Base-by-base conservation (phyloP, 1,140 invertebrate genomes). In the Rhynchophorus ferrugineus region DNA sequence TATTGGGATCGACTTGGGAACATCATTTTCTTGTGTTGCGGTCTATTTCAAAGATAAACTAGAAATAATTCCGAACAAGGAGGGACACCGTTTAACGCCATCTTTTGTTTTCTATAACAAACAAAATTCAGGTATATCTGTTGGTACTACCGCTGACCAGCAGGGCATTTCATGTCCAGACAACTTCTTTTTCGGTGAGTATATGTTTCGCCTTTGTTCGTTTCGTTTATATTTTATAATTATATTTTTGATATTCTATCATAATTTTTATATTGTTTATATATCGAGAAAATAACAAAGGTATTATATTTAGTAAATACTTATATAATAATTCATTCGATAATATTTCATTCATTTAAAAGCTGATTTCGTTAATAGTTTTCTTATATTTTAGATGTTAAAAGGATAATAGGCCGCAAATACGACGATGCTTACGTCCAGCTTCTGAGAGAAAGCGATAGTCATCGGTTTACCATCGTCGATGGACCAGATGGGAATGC, bases 31-130 rank as follows among this genome's bases (percentile, higher is more conserved):
- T 6, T 87, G 85, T 61, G 85, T 88, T 2, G 85, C 81, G 39
- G 83, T 88, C 1, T 88, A 82, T 64, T 80, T 84, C 59, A 75
- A 91, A 64, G 86, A 88, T 21, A 87, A 13, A 24, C 88, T 92
- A 3, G 89, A 93, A 67, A 92, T 94, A 56, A 92, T 94, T 42
- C 87, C 89, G 21, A 94, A 95, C 61, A 92, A 89, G 60, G 81
- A 87, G 69, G 91, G 91, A 36, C 91, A 93, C 66, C 75, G 88
- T 47, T 92, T 88, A 13, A 92, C 89, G 9, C 89, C 89, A 1
- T 78, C 81, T 37, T 67, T 71, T 73, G 62, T 76, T 18, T 73
- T 74, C 1, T 77, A 76, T 57, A 73, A 77, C 21, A 52, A 72
- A 2, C 80, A 82, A 43, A 44, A 8, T 29, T 18, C 83, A 81